Base-by-base conservation (phyloP, 2,888 invertebrate species). In the Odontocerum albicorne region DNA sequence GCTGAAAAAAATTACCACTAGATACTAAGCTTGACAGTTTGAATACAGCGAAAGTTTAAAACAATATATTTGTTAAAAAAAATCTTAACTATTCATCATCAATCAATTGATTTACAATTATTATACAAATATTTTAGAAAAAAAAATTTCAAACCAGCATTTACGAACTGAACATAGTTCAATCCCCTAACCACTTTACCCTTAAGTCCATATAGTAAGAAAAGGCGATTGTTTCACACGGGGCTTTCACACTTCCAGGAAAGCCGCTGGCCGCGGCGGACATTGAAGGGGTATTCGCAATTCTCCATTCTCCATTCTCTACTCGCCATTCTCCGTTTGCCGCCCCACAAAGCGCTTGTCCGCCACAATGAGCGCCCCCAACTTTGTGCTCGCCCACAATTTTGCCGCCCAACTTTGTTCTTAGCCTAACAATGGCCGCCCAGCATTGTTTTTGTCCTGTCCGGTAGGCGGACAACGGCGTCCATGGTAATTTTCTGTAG, bases 401-500 rank as follows among this genome's bases (percentile, higher is more conserved):
- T 38, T 38, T 38, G 16, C 38, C 38, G 38, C 3, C 38, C 15
- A 38, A 38, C 38, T 38, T 38, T 38, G 38, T 38, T 27, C 6
- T 27, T 38, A 38, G 15, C 38, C 33, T 36, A 27, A 54, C 54
- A 58, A 58, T 58, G 54, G 31, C 44, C 33, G 44, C 46, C 56
- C 39, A 50, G 31, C 35, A 49, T 50, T 50, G 46, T 32, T 40
- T 15, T 40, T 40, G 35, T 45, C 22, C 33, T 33, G 49, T 52
- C 44, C 42, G 42, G 43, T 16, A 39, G 39, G 38, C 36, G 38
- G 15, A 53, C 51, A 55, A 50, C 45, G 45, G 54, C 46, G 38
- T 45, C 54, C 45, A 50, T 50, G 54, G 58, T 58, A 57, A 53
- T 56, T 52, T 57, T 59, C 50, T 50, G 44, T 51, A 57, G 51